Conservation (phyloP, 2,113 vertebrate species). For the Tenebrosternarchus preto region DNA sequence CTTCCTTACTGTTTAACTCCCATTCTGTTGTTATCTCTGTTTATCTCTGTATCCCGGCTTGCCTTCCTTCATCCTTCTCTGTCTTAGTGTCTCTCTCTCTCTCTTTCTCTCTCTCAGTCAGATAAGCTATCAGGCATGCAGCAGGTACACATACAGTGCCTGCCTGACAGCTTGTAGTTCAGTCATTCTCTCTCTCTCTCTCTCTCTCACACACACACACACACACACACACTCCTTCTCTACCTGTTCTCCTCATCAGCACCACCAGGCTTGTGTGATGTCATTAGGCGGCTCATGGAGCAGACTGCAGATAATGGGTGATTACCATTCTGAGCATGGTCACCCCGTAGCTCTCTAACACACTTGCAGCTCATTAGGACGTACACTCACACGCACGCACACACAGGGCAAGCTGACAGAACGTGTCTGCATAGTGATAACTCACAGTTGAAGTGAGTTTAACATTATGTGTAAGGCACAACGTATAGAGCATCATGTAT, state of each 20-base stretch:
- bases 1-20: background rate
- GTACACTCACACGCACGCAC: background rate
- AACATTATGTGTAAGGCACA: conserved; percentile 24
- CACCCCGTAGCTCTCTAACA: conserved; percentile 17
- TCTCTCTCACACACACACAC: background rate
- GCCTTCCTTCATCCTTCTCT: background rate
- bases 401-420: conserved; percentile 28
- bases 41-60: background rate
- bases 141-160: conserved; percentile 25
- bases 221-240: background rate
- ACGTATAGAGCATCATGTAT: background rate
- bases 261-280: conserved; percentile 23
- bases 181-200: conserved; percentile 3
- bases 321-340: conserved; percentile 36
- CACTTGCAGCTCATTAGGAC: conserved; percentile 30
- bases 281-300: conserved; percentile 24
- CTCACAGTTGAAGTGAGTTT: conserved; percentile 25
- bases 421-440: conserved; percentile 24
- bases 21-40: conserved; percentile 15
- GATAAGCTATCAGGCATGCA: conserved; percentile 4
- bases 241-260: background rate
- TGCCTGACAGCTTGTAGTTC: conserved; percentile 15
- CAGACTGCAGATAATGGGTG: conserved; percentile 22
- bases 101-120: background rate
- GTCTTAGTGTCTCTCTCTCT: conserved; percentile 11